Evolutionary conservation across 2,797 vertebrate species (phyloP).

Genomic region (Cirrhinus mrigala): DNA sequence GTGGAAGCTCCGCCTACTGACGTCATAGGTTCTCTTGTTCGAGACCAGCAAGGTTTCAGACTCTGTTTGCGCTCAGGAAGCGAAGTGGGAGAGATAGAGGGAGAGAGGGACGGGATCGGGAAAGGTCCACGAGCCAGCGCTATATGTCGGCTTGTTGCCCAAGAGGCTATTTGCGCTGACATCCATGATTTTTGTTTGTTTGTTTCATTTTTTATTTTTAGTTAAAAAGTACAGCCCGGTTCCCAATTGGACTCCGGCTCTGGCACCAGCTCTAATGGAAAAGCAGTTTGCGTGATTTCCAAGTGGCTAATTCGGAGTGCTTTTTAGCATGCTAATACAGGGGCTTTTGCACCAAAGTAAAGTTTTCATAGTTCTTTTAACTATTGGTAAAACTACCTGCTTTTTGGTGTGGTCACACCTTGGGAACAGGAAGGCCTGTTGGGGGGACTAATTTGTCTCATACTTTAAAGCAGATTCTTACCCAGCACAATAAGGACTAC

Average conservation of each 20-base stretch:
- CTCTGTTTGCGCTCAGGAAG: too few relatives aligned
- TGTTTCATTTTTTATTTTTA: too few relatives aligned
- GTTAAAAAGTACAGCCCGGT: background rate
- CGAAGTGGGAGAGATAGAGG: too few relatives aligned
- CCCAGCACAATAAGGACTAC: background rate
- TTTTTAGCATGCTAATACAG: background rate
- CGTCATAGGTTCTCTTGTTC: background rate
- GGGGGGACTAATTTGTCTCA: background rate
- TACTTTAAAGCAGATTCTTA: background rate
- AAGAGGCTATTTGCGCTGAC: too few relatives aligned
- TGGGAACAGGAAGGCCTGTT: background rate
- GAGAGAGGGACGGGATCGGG: too few relatives aligned
- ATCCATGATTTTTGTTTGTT: too few relatives aligned
- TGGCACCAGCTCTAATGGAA: background rate
- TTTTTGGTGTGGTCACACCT: background rate
- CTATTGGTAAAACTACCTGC: background rate
- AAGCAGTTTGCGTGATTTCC: background rate
- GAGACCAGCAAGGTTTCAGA: background rate
- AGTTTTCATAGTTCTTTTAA: background rate
- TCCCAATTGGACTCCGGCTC: background rate
- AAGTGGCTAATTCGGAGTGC: background rate
- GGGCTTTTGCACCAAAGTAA: background rate
- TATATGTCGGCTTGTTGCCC: too few relatives aligned
- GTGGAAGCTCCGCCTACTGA: background rate
- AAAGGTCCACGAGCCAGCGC: too few relatives aligned